Conservation (phyloP, 1,140 invertebrate species). For the Solenopsis invicta region DNA sequence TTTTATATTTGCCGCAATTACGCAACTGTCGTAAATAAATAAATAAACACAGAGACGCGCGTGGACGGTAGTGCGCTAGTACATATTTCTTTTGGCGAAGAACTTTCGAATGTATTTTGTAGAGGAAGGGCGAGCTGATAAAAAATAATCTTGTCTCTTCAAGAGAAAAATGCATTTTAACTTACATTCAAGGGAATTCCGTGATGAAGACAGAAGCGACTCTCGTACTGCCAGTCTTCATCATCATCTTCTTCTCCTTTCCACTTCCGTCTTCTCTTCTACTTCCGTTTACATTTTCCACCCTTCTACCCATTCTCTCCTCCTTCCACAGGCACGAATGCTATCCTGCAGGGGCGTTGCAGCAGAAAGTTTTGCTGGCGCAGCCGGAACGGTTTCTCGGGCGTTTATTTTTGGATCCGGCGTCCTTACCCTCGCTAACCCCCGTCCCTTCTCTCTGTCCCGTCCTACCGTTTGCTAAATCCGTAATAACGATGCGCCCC, state of each 20-base stretch:
- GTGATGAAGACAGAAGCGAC: constrained; percentile 41
- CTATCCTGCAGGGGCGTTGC: constrained; percentile 66
- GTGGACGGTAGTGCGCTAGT: background rate
- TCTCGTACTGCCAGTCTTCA: constrained; percentile 35
- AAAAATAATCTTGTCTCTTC: constrained; percentile 10
- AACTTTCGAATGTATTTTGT: background rate
- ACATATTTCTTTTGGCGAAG: background rate
- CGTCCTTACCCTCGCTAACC: constrained; percentile 50
- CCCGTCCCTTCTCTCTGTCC: background rate
- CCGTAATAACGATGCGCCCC: constrained; percentile 73
- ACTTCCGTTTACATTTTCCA: constrained; percentile 56
- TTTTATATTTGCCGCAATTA: background rate
- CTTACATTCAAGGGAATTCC: constrained; percentile 11
- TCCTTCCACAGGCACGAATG: background rate
- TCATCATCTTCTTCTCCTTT: background rate
- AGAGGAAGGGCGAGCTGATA: background rate
- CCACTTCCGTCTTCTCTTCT: constrained; percentile 28
- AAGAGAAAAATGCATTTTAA: constrained; percentile 18
- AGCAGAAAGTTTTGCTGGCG: constrained; percentile 73
- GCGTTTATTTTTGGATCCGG: constrained; percentile 72
- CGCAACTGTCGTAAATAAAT: background rate
- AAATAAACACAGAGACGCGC: background rate
- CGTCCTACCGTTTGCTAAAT: constrained; percentile 68
- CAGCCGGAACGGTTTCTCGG: constrained; percentile 50
- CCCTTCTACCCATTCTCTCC: background rate